Percentiles rank a stretch among this genome's conserved stretches.
phyloP scores from a whole-genome alignment of 2,113 vertebrate species.

The human region DNA sequence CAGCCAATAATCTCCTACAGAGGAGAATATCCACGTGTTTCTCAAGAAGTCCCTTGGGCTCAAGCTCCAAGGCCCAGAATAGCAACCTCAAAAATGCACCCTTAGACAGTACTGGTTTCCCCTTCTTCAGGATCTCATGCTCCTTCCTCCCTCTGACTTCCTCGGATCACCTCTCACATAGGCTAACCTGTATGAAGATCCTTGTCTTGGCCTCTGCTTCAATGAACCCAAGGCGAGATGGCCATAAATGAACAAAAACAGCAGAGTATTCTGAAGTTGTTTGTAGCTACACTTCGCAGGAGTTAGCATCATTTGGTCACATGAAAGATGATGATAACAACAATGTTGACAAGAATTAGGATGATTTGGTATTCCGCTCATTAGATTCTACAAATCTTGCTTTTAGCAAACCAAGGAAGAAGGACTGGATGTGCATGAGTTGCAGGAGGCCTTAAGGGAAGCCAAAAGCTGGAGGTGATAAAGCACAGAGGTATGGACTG shows the following conservation, averaged over 20 bases:
- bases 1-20: neutral
- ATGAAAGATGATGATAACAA: neutral
- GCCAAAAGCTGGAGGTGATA: neutral
- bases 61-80: neutral
- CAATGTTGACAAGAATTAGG: neutral
- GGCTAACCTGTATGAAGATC: neutral
- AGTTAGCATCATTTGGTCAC: neutral
- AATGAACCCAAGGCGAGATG: neutral
- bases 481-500: neutral
- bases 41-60: neutral
- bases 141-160: neutral
- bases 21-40: neutral
- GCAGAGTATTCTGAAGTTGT: neutral
- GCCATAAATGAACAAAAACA: neutral
- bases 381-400: neutral
- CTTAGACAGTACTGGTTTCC: neutral
- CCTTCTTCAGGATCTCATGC: neutral
- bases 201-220: neutral
- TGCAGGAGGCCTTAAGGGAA: neutral
- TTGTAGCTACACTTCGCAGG: neutral
- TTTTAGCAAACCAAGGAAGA: neutral
- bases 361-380: neutral
- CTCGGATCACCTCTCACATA: neutral
- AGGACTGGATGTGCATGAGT: neutral
- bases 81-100: neutral